These are phyloP conservation scores for Ligdia adustata DNA, from an alignment of 2,888 invertebrate species.

Conservation along the genomic window DNA sequence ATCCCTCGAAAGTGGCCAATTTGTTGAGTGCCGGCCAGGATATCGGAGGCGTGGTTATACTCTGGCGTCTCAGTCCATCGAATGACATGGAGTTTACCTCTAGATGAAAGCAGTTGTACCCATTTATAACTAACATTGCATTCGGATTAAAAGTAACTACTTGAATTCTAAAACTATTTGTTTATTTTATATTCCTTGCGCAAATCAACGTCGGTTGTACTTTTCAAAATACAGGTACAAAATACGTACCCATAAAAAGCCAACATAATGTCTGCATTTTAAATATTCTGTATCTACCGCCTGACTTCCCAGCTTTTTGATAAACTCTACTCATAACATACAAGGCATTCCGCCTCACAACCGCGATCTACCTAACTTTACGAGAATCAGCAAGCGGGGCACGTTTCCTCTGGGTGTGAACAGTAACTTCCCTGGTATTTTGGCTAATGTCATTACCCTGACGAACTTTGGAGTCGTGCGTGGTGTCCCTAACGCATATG, in stretches of 20 bases:
- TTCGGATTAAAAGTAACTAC: too few relatives aligned
- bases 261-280: too few relatives aligned
- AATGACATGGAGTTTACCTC: too few relatives aligned
- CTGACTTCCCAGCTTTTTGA: conserved; percentile 52
- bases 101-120: too few relatives aligned
- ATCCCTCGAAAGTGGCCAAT: conserved; percentile 62
- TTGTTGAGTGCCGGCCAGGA: conserved; percentile 61
- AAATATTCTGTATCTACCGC: too few relatives aligned
- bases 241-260: too few relatives aligned
- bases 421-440: conserved; percentile 67
- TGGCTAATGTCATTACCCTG: conserved; percentile 66
- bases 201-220: too few relatives aligned
- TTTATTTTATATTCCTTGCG: too few relatives aligned
- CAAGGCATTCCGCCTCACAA: conserved; percentile 40
- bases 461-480: conserved; percentile 50
- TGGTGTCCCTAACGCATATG: conserved; percentile 32
- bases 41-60: conserved; percentile 48
- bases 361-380: neutral
- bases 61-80: conserved; percentile 23
- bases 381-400: conserved; percentile 49
- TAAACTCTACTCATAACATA: conserved; percentile 70
- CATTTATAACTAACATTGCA: too few relatives aligned
- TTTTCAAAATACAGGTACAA: too few relatives aligned
- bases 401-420: conserved; percentile 55
- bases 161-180: too few relatives aligned